Base-by-base conservation (phyloP, 2,888 invertebrate genomes). In the Bombyx huttoni region DNA sequence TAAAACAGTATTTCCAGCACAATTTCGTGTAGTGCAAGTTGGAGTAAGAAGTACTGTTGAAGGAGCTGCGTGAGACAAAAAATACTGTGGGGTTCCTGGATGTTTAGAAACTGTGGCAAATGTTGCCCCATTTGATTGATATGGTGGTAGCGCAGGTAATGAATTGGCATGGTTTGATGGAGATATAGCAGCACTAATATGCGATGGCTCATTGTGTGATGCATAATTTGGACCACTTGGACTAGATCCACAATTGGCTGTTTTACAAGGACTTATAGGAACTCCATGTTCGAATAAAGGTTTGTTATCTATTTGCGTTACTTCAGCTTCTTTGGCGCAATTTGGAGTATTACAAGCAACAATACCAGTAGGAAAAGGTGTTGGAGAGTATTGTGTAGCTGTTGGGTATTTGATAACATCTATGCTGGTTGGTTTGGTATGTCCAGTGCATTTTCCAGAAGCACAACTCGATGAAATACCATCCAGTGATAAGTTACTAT, bases 361-460 rank as follows among this genome's bases (percentile, higher is more conserved):
- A 8, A 48, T 34, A 46, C 53, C 56, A 47, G 40, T 52, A n/a
- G 48, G 51, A 52, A 13, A 35, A 47, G 52, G 13, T 49, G 52
- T 40, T 40, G 40, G 40, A 40, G 40, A 40, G 2, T 40, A 3
- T 40, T 40, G 9, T 8, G 7, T 40, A 12, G 9, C 40, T 12
- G 40, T 10, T 40, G 40, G 40, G 12, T 10, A 40, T 10, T 8
- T 40, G 8, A 40, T 40, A 8, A 12, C 40, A 40, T 40, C 40
- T 40, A 12, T 3, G 40, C 7, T 40, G 8, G 48, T 46, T 34
- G 48, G 34, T 48, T 48, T 48, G 48, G 3, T 24, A 48, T n/a
- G 33, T 33, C 24, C 33, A 9, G 33, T n/a, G 61, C 77, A 76
- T 51, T 64, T 64, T 40, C 62, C 65, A 5, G 59, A 58, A 8